These are phyloP conservation scores for Cetoscarus ocellatus DNA, from an alignment of 2,797 vertebrate genomes.

Conservation along the genomic window DNA sequence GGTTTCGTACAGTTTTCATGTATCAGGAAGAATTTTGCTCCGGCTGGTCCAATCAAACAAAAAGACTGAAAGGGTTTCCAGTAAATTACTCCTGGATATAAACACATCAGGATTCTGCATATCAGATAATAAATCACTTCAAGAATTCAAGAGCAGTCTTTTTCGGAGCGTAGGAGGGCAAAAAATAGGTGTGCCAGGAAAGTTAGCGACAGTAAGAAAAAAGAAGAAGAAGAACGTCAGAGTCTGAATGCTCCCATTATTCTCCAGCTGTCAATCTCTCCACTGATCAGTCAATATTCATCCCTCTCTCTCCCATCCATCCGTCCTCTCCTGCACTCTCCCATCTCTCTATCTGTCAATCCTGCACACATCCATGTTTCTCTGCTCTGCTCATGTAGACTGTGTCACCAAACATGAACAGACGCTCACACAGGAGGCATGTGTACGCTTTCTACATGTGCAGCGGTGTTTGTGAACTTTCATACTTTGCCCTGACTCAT, in stretches of 20 bases:
- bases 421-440: constrained; percentile 18
- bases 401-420: constrained; percentile 63
- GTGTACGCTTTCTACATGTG: constrained; percentile 16
- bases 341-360: constrained; percentile 81
- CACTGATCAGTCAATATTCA: constrained; percentile 83
- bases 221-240: constrained; percentile 13
- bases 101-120: constrained; percentile 79
- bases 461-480: constrained; percentile 39
- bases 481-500: constrained; percentile 40
- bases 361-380: constrained; percentile 68
- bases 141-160: constrained; percentile 71
- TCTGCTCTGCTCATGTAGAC: constrained; percentile 66
- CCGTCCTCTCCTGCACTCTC: constrained; percentile 80
- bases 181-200: constrained; percentile 76
- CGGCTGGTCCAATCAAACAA: constrained; percentile 76
- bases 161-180: constrained; percentile 73
- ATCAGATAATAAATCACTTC: constrained; percentile 74
- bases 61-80: constrained; percentile 75
- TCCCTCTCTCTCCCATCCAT: constrained; percentile 71
- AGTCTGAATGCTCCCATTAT: constrained; percentile 78
- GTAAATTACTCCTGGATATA: constrained; percentile 79
- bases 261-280: constrained; percentile 79
- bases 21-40: constrained; percentile 73
- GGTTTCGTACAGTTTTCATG: constrained; percentile 78
- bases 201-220: constrained; percentile 59